Conservation (phyloP, 2,888 invertebrate genomes). For the Lissocephala sabroskyi region DNA sequence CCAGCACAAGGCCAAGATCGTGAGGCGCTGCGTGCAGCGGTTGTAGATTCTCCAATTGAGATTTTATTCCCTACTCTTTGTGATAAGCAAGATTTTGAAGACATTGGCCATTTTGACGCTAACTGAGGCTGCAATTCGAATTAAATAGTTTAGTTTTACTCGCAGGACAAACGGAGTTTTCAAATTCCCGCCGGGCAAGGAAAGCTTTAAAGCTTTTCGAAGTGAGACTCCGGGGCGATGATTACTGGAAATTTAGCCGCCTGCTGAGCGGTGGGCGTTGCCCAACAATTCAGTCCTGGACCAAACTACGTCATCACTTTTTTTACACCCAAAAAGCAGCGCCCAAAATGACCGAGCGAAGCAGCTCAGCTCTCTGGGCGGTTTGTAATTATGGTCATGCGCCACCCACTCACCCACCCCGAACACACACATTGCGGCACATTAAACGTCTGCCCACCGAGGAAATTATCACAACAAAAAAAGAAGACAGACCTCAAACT, state of each 20-base stretch:
- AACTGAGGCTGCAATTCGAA: too few species aligned
- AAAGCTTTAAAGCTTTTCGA: too few species aligned
- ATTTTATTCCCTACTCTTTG: constrained; percentile 27
- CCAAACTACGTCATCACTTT: constrained; percentile 63
- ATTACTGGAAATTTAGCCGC: constrained; percentile 39
- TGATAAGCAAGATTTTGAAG: constrained; percentile 45
- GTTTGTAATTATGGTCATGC: constrained; percentile 60
- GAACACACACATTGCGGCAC: constrained; percentile 30
- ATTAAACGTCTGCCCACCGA: constrained; percentile 30
- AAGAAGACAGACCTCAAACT: constrained; percentile 10
- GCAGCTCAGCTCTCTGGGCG: constrained; percentile 41
- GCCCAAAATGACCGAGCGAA: constrained; percentile 17
- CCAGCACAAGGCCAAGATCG: constrained; percentile 68
- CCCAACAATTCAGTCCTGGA: constrained; percentile 56
- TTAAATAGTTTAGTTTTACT: too few species aligned
- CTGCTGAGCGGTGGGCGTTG: constrained; percentile 51
- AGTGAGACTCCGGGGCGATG: too few species aligned
- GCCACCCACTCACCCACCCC: constrained; percentile 45
- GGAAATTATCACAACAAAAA: constrained; percentile 38
- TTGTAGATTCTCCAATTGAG: constrained; percentile 31
- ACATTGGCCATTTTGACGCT: constrained; percentile 32
- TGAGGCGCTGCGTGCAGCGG: constrained; percentile 64
- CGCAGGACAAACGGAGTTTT: too few species aligned
- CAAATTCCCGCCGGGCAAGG: too few species aligned
- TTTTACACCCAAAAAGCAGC: constrained; percentile 18